Evolutionary conservation across 37 sponge, comb jelly and placozoan species (phyloP), one percentile per base, ranked within the genome.

Genomic region (Dysidea cf. avara): DNA sequence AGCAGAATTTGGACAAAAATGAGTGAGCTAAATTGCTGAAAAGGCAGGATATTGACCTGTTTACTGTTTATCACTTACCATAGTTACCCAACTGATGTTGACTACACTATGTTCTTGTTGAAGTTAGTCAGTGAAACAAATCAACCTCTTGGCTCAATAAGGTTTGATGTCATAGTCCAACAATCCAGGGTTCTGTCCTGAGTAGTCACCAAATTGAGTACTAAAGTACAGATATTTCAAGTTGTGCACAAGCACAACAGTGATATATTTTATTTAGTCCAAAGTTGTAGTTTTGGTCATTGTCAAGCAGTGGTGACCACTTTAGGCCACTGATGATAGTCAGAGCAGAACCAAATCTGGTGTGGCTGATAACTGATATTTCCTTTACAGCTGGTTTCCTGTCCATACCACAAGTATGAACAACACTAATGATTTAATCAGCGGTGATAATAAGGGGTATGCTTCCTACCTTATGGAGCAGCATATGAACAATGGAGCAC

Each of bases 391-490:
- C 56, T 90, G 91, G 91, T 86, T 86, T 75, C 86, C 91, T 29
- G 91, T 90, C 21, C 91, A 90, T 68, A 62, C 86, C 53, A 90
- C 91, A 18, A 85, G 91, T 55, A 86, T 90, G 91, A 90, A 90
- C 74, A 90, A 90, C 82, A 90, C 86, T 34, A 90, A 90, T 66
- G 14, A 24, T 4, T 68, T 86, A 48, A 74, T 90, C 64, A 90
- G 91, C 64, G 82, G 91, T 5, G 91, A 90, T 76, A 90, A 90
- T 74, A 90, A 90, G 61, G 91, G 91, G 18, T 61, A 81, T 39
- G 91, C 91, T 43, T 86, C 91, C 13, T 21, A 69, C 24, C 62
- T 86, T 6, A 69, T 84, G 71, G 91, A 90, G 60, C 28, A 59
- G 66, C 55, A 34, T 20, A 86, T 90, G 76, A 90, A 80, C 59